Evolutionary conservation across 2,113 vertebrate species (phyloP), one percentile per base, ranked within the genome.

Genomic region (Hypocryptadius cinnamomeus): DNA sequence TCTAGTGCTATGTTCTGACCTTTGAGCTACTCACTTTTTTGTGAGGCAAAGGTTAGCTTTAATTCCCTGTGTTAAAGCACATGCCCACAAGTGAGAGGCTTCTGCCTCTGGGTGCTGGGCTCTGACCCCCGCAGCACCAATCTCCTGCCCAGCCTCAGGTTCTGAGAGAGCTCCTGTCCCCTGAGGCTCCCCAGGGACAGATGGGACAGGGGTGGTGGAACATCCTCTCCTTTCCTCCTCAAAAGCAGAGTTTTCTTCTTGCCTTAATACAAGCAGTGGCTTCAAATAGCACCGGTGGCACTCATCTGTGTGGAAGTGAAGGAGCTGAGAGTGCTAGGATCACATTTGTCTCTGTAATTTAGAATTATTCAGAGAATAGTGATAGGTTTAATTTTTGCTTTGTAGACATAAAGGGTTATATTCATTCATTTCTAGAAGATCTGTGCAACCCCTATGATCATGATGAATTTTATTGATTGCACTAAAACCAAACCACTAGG

Each of bases 81-180:
- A 37, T 3, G 2, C 1, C 27, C 22, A 16, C 1, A 3, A 24
- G 17, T 35, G 28, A 60, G 10, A 50, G 15, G 13, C 11, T 59
- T 54, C n/a, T 17, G 30, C 31, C 57, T 25, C 30, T 53, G 11
- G 9, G 18, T 15, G 6, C 35, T 50, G 51, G 47, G 21, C 11
- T 56, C 35, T 68, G 53, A 35, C 1, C 3, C 21, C 5, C 4
- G 3, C 48, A 61, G 25, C 3, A 5, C 9, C 18, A 30, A 21
- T 10, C 2, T n/a, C 19, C 37, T 23, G 30, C 20, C 21, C 25
- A 48, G 3, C 18, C 5, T 11, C 44, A 35, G 31, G 28, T 3
- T 50, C 25, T 24, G 20, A 25, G 24, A 57, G 20, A 79, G 3
- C 3, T 4, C 4, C 5, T 5, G 6, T 3, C 8, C 22, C 12